These are phyloP conservation scores for Isichthys henryi DNA, from an alignment of 2,113 vertebrate genomes.

Conservation along the genomic window DNA sequence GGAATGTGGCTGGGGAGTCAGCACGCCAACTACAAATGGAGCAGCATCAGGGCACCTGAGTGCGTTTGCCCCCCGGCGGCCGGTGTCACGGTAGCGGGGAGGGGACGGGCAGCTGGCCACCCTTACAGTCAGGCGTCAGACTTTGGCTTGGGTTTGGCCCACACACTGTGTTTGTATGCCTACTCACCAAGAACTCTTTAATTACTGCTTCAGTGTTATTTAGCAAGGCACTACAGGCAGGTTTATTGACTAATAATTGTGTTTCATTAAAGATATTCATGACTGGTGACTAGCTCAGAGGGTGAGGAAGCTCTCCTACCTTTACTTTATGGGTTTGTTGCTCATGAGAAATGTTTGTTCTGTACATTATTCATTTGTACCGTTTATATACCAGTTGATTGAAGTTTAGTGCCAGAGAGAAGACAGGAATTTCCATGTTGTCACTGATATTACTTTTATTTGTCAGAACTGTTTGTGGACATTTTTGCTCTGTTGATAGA, in stretches of 20 bases:
- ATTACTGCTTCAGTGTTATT: constrained; percentile 1
- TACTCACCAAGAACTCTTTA: not conserved
- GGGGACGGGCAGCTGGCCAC: not conserved
- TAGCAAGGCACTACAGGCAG: not conserved
- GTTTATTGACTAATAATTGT: constrained; percentile 6
- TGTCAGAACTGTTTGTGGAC: not conserved
- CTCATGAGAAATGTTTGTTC: not conserved
- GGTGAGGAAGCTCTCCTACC: not conserved
- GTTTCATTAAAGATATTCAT: constrained; percentile 6
- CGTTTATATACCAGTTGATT: not conserved
- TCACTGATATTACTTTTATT: not conserved
- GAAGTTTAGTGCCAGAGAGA: not conserved
- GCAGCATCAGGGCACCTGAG: not conserved
- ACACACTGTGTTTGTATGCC: not conserved
- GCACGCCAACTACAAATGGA: not conserved
- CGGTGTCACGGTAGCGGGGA: no score
- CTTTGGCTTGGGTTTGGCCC: not conserved
- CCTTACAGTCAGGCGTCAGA: not conserved
- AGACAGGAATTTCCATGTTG: not conserved
- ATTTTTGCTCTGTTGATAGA: not conserved
- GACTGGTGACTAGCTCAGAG: not conserved
- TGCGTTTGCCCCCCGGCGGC: no score
- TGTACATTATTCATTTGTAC: not conserved
- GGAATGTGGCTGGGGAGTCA: not conserved
- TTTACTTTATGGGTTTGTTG: not conserved